These are phyloP conservation scores for Sterrhoptilus dennistouni DNA, from an alignment of 2,113 vertebrate genomes.

Conservation along the genomic window DNA sequence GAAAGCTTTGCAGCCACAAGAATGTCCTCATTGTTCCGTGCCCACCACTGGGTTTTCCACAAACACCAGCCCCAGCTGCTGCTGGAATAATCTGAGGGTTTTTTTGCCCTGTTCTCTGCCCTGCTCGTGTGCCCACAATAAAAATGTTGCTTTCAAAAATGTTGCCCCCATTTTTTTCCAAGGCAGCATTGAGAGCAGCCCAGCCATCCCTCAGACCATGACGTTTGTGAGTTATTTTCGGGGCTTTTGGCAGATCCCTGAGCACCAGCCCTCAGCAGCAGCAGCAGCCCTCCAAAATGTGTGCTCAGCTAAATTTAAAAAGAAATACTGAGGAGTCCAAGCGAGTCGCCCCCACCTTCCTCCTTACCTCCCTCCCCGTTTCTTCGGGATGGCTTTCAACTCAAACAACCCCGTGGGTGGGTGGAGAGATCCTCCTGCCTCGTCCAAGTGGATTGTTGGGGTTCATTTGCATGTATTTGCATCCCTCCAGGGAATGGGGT, in stretches of 20 bases:
- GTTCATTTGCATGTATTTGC: constrained; percentile 52
- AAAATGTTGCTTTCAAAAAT: background rate
- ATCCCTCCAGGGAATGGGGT: background rate
- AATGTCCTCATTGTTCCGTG: constrained; percentile 20
- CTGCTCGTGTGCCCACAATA: background rate
- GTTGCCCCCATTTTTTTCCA: background rate
- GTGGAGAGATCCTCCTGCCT: constrained; percentile 37
- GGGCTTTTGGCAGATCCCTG: constrained; percentile 59
- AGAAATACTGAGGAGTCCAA: constrained; percentile 47
- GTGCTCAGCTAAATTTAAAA: constrained; percentile 65
- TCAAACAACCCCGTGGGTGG: constrained; percentile 68
- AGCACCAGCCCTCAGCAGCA: constrained; percentile 25
- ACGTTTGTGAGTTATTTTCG: constrained; percentile 48
- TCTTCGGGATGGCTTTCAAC: constrained; percentile 66
- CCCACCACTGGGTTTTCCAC: background rate
- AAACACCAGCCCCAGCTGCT: constrained; percentile 8
- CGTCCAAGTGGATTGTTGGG: constrained; percentile 18
- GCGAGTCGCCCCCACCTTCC: constrained; percentile 74
- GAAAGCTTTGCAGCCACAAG: background rate
- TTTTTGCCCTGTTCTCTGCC: background rate
- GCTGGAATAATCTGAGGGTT: background rate
- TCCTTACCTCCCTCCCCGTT: constrained; percentile 38
- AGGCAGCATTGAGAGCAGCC: constrained; percentile 16
- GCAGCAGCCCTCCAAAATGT: constrained; percentile 43
- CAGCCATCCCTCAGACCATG: constrained; percentile 40